Evolutionary conservation across 37 sponge, comb jelly and placozoan species (phyloP).

Genomic region (Tethya wilhelma): DNA sequence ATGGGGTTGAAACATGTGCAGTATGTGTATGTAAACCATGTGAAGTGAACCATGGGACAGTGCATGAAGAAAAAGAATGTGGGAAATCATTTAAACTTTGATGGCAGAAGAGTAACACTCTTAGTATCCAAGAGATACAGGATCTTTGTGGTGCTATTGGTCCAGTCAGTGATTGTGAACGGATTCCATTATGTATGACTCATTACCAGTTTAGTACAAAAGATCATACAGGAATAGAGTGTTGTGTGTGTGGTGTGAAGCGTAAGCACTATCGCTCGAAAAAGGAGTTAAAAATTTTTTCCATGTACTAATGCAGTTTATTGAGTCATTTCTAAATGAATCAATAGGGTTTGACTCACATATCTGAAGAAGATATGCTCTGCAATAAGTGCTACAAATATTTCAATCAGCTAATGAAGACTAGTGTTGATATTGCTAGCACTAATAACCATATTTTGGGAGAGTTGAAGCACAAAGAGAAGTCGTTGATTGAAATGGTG

Average conservation of each 20-base stretch:
- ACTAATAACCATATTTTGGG: neutral
- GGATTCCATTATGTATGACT: neutral
- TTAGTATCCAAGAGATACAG: neutral
- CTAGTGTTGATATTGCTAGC: neutral
- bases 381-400: neutral
- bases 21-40: neutral
- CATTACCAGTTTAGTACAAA: neutral
- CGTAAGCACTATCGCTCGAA: neutral
- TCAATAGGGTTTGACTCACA: neutral
- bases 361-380: neutral
- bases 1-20: neutral
- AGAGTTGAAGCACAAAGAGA: neutral
- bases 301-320: neutral
- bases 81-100: neutral
- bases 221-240: neutral
- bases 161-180: neutral
- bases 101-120: neutral
- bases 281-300: neutral
- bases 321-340: neutral
- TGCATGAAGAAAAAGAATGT: neutral
- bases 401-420: neutral
- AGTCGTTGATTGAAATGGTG: neutral
- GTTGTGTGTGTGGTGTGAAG: neutral
- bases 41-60: neutral
- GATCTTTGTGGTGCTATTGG: neutral